Conservation (phyloP, 53 echinoderm and acorn worm genomes). For the Paracentrotus lividus region DNA sequence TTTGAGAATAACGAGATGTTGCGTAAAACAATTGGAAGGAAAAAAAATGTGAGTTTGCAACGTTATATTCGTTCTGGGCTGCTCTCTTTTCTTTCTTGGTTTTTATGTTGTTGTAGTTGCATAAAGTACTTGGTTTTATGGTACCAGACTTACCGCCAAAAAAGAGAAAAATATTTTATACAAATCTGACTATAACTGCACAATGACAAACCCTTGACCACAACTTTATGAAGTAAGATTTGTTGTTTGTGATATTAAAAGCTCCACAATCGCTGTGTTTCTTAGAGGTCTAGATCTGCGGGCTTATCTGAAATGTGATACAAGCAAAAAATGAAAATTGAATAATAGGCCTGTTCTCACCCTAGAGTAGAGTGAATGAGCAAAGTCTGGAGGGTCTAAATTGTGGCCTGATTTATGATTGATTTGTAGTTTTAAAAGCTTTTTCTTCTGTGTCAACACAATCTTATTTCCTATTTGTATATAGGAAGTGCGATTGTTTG, state of each 20-base stretch:
- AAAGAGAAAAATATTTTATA: constrained; percentile 1
- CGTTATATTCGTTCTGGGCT: too few relatives aligned
- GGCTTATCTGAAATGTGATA: constrained; percentile 41
- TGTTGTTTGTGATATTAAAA: constrained; percentile 29
- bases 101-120: too few relatives aligned
- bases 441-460: constrained; percentile 38
- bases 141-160: not conserved
- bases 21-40: too few relatives aligned
- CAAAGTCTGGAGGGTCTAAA: constrained; percentile 16
- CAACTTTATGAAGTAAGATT: not conserved
- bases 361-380: not conserved
- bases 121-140: not conserved
- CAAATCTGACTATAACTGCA: not conserved
- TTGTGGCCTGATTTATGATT: constrained; percentile 25
- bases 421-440: not conserved
- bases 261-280: constrained; percentile 14
- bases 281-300: constrained; percentile 6
- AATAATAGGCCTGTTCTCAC: constrained; percentile 49
- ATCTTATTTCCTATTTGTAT: constrained; percentile 26
- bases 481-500: constrained; percentile 6
- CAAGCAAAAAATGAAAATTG: constrained; percentile 38
- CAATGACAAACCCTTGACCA: constrained; percentile 34
- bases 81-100: too few relatives aligned
- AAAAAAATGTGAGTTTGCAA: too few relatives aligned
- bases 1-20: too few relatives aligned